A percentile compares a stretch with the other conserved stretches of the same genome.
These are phyloP conservation scores for Lypha dubia DNA, from an alignment of 2,888 invertebrate species.

Conservation along the genomic window DNA sequence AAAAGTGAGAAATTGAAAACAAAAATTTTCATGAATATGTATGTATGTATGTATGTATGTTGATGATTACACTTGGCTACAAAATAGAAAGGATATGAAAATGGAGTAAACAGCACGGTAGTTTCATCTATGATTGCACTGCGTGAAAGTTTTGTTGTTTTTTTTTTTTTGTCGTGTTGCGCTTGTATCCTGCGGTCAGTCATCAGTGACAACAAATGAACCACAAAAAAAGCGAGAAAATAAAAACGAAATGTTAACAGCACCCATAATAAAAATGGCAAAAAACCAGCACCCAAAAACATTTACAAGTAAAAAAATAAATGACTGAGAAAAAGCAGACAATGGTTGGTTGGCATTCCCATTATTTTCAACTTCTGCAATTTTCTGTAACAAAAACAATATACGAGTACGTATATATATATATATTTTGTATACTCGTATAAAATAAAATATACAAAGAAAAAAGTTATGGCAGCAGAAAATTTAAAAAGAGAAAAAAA, in stretches of 20 bases:
- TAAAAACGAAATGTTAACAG: slow-evolving; percentile 28
- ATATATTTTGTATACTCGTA: no score
- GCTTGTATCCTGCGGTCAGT: slow-evolving; percentile 63
- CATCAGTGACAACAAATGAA: slow-evolving; percentile 74
- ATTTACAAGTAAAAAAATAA: slow-evolving; percentile 39
- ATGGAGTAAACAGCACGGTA: neutral
- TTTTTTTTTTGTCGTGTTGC: no score
- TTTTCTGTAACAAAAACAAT: slow-evolving; percentile 27
- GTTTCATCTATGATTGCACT: slow-evolving; percentile 51
- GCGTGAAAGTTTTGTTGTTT: no score
- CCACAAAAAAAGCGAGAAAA: slow-evolving; percentile 70
- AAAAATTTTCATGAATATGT: neutral
- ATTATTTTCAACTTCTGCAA: no score
- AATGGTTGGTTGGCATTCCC: neutral
- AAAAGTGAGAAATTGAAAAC: neutral
- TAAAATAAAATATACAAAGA: neutral
- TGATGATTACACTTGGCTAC: slow-evolving; percentile 5
- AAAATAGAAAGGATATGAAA: slow-evolving; percentile 14
- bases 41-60: no score
- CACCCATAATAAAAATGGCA: slow-evolving; percentile 34
- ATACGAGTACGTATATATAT: no score
- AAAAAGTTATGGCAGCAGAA: slow-evolving; percentile 15
- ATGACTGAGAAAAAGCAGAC: slow-evolving; percentile 11
- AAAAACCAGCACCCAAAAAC: slow-evolving; percentile 37
- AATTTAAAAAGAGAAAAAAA: slow-evolving; percentile 9